Conservation (phyloP, 2,888 invertebrate genomes). For the Oxytorus armatus region DNA sequence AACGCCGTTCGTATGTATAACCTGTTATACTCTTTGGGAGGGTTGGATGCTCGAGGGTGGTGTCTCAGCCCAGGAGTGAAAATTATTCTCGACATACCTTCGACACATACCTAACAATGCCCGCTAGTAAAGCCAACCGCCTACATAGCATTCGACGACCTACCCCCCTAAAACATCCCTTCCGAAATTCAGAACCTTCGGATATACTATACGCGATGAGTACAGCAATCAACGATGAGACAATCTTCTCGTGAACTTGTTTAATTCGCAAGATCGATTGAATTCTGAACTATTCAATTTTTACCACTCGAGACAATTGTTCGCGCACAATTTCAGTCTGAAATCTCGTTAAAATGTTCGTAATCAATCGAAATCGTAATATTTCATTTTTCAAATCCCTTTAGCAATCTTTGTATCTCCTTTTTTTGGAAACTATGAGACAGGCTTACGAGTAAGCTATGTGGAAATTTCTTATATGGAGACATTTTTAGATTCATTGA, state of each 20-base stretch:
- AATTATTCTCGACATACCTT: slow-evolving; percentile 71
- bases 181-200: slow-evolving; percentile 36
- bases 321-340: too few relatives aligned
- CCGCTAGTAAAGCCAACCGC: slow-evolving; percentile 6
- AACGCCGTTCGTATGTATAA: slow-evolving; percentile 25
- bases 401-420: too few relatives aligned
- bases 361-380: too few relatives aligned
- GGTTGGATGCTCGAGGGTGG: slow-evolving; percentile 17
- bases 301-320: too few relatives aligned
- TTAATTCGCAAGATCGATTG: too few relatives aligned
- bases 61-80: slow-evolving; percentile 59
- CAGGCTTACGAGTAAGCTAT: too few relatives aligned
- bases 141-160: slow-evolving; percentile 56
- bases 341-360: too few relatives aligned
- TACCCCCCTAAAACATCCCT: slow-evolving; percentile 42
- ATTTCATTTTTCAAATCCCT: too few relatives aligned
- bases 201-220: slow-evolving; percentile 6
- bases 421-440: too few relatives aligned
- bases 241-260: not conserved
- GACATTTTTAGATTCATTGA: too few relatives aligned
- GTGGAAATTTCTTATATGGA: too few relatives aligned
- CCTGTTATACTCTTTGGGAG: slow-evolving; percentile 2
- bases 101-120: slow-evolving; percentile 67
- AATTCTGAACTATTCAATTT: too few relatives aligned
- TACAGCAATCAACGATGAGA: not conserved